Conservation (phyloP, 2,113 vertebrate species). For the Centropus unirufus region DNA sequence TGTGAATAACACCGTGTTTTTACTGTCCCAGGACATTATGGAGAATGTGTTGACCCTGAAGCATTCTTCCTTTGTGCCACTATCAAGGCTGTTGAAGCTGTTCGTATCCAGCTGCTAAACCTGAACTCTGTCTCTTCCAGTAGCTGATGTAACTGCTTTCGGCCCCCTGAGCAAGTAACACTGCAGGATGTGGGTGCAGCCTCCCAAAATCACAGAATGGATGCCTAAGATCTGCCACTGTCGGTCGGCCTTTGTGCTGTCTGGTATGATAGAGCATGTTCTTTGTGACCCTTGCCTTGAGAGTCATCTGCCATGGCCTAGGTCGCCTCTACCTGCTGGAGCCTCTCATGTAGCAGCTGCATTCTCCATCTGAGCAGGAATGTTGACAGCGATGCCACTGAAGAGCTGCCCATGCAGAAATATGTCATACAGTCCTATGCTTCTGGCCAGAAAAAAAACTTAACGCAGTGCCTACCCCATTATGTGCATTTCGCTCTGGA, state of each 20-base stretch:
- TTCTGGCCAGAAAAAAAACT: background rate
- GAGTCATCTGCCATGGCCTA: background rate
- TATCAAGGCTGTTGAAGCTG: background rate
- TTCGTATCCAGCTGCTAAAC: background rate
- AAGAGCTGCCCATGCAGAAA: background rate
- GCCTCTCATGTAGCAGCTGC: background rate
- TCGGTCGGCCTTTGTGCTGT: background rate
- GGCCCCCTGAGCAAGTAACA: background rate
- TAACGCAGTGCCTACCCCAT: background rate
- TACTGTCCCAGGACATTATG: background rate
- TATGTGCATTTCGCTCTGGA: background rate
- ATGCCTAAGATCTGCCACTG: background rate
- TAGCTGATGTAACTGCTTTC: background rate
- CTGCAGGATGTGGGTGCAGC: background rate
- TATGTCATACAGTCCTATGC: background rate
- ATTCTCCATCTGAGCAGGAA: background rate
- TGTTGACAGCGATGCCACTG: background rate
- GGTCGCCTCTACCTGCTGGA: fast-evolving
- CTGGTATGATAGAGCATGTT: background rate
- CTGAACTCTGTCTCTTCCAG: background rate
- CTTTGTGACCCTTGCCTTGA: background rate
- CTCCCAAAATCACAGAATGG: background rate
- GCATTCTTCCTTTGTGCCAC: background rate
- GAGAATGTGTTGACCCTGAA: background rate
- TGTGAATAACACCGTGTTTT: background rate